Conservation (phyloP, 2,113 vertebrate genomes). For the Diphyllodes magnificus region DNA sequence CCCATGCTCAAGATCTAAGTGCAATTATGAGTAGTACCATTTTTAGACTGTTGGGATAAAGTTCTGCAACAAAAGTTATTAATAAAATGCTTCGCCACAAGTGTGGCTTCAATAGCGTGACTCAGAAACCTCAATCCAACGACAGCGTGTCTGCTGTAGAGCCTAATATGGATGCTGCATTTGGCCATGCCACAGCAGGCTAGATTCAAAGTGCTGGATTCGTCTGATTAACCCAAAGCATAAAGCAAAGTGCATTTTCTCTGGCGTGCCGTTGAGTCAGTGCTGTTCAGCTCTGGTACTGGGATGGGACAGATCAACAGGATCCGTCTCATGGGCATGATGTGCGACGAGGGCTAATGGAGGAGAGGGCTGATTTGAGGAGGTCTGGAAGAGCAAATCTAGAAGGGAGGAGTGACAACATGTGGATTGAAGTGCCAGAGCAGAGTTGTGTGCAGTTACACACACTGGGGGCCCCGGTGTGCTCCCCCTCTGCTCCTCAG, state of each 20-base stretch:
- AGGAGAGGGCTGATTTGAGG: neutral
- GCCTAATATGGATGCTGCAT: neutral
- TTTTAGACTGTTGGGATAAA: conserved; percentile 25
- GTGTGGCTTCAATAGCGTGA: neutral
- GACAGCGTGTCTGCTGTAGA: neutral
- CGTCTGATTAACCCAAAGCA: neutral
- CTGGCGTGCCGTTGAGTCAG: neutral
- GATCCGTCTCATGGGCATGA: accelerated
- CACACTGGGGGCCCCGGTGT: neutral
- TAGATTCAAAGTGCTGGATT: neutral
- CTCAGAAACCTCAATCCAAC: neutral
- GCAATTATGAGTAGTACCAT: neutral
- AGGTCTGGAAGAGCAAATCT: neutral
- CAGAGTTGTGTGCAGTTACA: neutral
- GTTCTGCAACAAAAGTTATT: conserved; percentile 22
- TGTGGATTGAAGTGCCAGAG: neutral
- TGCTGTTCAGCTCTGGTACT: neutral
- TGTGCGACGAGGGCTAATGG: neutral
- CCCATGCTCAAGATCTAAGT: neutral
- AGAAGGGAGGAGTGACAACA: neutral
- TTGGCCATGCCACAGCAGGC: neutral
- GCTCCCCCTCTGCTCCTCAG: neutral
- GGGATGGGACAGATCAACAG: neutral
- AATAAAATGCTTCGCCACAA: neutral
- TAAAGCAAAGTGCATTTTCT: neutral